Percentiles rank a stretch among this genome's conserved stretches.
Evolutionary conservation across 2,113 vertebrate species (phyloP).

Genomic region (Pristiophorus japonicus): DNA sequence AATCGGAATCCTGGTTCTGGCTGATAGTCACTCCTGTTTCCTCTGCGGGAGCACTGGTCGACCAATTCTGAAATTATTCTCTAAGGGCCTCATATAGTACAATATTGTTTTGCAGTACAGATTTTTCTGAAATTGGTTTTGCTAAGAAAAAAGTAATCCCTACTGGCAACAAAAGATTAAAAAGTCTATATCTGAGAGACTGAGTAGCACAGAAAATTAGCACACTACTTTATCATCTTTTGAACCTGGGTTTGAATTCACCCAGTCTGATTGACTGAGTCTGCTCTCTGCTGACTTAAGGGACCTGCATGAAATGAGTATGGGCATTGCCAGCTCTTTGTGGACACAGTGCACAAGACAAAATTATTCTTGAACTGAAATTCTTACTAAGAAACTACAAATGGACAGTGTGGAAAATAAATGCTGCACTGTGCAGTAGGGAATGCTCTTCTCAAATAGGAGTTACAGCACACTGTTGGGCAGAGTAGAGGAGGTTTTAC

Average conservation of each 20-base stretch:
- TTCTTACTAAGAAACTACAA: not conserved
- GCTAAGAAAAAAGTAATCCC: too few relatives aligned
- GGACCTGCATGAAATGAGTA: not conserved
- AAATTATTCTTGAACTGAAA: not conserved
- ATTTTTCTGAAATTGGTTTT: not conserved
- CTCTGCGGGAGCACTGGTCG: not conserved
- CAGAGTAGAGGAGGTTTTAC: too few relatives aligned
- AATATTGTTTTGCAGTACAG: not conserved
- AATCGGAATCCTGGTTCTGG: not conserved
- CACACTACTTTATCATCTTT: not conserved
- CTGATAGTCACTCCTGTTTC: not conserved
- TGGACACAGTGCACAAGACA: not conserved
- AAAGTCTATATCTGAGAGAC: not conserved
- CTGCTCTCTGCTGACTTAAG: not conserved
- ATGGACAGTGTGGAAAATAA: not conserved
- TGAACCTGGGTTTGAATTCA: not conserved
- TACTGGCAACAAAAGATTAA: too few relatives aligned
- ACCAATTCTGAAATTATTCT: conserved; percentile 6
- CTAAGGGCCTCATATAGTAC: not conserved
- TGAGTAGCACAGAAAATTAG: too few relatives aligned
- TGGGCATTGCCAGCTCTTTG: not conserved
- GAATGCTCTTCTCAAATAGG: not conserved
- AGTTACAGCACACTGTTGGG: not conserved
- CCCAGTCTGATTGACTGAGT: not conserved
- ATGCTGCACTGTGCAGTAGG: not conserved